Conservation (phyloP, 2,113 vertebrate genomes). For the Henicopernis longicauda region DNA sequence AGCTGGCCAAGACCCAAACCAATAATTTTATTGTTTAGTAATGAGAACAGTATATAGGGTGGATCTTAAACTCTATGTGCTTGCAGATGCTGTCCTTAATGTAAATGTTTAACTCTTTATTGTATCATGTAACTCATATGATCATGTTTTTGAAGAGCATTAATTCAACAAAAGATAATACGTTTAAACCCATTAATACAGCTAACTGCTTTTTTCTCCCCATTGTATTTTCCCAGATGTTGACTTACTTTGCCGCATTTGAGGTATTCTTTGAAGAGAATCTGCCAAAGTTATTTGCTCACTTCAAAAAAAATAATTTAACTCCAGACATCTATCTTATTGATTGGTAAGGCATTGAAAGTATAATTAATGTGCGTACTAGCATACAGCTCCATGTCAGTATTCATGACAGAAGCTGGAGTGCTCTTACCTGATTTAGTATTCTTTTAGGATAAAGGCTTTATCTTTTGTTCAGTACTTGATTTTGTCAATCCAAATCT, state of each 20-base stretch:
- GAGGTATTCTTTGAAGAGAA: constrained; percentile 99
- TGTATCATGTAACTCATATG: background rate
- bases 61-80: background rate
- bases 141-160: background rate
- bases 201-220: background rate
- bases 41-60: background rate
- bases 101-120: background rate
- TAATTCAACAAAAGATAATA: background rate
- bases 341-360: constrained; percentile 83
- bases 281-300: constrained; percentile 94
- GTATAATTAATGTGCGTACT: background rate
- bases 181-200: background rate
- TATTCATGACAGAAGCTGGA: background rate
- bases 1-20: background rate
- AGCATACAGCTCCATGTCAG: background rate
- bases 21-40: background rate
- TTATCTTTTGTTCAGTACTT: background rate
- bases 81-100: background rate
- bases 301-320: constrained; percentile 94
- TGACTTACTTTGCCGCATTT: constrained; percentile 95
- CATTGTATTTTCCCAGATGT: constrained; percentile 79
- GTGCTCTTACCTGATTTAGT: background rate
- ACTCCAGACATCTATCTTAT: constrained; percentile 98
- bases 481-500: background rate
- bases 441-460: background rate